Evolutionary conservation across 2,888 invertebrate species (phyloP).

Genomic region (Epinotia brunnichana): DNA sequence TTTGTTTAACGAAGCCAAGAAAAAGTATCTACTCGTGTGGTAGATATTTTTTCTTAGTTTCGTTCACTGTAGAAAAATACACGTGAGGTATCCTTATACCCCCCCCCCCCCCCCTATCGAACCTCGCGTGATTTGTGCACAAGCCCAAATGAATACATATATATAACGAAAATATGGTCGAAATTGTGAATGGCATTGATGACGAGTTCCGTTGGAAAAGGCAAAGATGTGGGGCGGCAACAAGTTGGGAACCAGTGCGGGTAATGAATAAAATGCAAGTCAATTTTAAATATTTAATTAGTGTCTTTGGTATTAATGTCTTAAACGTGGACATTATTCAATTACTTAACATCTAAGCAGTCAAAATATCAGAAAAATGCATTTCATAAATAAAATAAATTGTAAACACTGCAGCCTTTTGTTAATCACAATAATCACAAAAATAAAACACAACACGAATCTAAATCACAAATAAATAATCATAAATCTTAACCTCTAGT

Average conservation of each 20-base stretch:
- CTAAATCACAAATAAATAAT: slow-evolving; percentile 8
- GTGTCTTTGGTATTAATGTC: slow-evolving; percentile 36
- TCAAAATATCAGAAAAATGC: slow-evolving; percentile 29
- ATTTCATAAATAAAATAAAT: slow-evolving; percentile 12
- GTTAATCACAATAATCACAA: slow-evolving; percentile 30
- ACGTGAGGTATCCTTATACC: too few species aligned
- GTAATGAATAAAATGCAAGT: not conserved
- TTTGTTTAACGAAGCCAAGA: too few species aligned
- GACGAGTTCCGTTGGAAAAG: too few species aligned
- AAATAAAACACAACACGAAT: slow-evolving; percentile 18
- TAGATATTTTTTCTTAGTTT: too few species aligned
- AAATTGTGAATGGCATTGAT: too few species aligned
- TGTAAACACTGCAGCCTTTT: slow-evolving; percentile 14
- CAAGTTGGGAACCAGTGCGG: not conserved
- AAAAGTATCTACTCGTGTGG: too few species aligned
- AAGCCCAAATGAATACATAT: too few species aligned
- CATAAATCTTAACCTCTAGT: not conserved
- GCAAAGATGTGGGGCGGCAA: too few species aligned
- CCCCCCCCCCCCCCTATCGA: too few species aligned
- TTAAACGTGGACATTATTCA: slow-evolving; percentile 15
- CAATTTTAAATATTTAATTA: slow-evolving; percentile 32
- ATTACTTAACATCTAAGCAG: slow-evolving; percentile 11
- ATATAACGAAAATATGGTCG: too few species aligned
- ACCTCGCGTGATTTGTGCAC: too few species aligned
- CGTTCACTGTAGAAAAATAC: too few species aligned